Percentiles rank a stretch among this genome's conserved stretches.
Conservation (phyloP, 2,113 vertebrate genomes). For the Mellivora capensis region DNA sequence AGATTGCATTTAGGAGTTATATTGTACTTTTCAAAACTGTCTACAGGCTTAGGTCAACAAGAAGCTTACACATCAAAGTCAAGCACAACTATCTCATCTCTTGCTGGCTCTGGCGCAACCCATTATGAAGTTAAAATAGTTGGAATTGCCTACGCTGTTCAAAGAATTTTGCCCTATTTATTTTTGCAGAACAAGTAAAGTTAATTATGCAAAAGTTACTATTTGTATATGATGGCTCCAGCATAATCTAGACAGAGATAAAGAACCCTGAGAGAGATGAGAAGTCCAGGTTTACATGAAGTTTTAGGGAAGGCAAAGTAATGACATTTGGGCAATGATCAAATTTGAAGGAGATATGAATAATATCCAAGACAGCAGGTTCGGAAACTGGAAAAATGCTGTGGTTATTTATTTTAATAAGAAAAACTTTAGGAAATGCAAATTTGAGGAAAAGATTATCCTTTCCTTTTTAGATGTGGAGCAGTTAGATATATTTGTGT, state of each 20-base stretch:
- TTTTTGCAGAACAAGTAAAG: neutral
- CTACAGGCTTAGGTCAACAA: neutral
- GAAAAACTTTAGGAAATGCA: neutral
- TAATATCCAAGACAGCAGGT: neutral
- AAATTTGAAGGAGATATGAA: neutral
- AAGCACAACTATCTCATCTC: fast-evolving
- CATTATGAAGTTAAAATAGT: neutral
- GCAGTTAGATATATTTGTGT: neutral
- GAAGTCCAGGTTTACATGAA: neutral
- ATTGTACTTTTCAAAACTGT: neutral
- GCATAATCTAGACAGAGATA: neutral
- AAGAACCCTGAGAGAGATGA: neutral
- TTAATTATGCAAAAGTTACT: neutral
- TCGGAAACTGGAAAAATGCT: neutral
- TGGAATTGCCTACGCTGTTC: neutral
- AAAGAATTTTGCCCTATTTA: neutral
- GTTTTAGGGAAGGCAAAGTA: neutral
- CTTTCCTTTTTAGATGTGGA: neutral
- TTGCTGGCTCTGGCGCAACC: neutral
- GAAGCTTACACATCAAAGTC: neutral
- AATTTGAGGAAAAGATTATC: neutral
- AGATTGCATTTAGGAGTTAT: neutral
- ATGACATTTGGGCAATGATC: neutral
- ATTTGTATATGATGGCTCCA: neutral
- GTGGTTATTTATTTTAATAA: neutral